These are phyloP conservation scores for Brachypodius melanocephalos DNA, from an alignment of 2,113 vertebrate genomes.

Conservation along the genomic window DNA sequence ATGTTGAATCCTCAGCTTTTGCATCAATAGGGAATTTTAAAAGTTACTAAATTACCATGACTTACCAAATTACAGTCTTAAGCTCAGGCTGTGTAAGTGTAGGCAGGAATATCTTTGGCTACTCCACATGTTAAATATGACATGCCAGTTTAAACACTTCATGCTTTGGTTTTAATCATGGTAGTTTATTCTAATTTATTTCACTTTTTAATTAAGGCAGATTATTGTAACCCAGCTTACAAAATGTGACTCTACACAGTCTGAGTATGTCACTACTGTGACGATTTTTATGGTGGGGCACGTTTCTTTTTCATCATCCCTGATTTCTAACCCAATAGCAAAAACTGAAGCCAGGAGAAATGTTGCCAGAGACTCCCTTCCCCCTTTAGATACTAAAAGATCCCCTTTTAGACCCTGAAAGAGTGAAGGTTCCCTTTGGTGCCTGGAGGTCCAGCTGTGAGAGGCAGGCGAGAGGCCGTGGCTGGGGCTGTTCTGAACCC, in stretches of 20 bases:
- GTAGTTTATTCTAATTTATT: not conserved
- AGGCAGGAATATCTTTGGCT: not conserved
- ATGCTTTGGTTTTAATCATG: not conserved
- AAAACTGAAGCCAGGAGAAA: not conserved
- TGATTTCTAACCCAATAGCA: not conserved
- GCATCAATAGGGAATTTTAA: not conserved
- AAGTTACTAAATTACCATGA: not conserved
- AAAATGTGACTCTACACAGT: not conserved
- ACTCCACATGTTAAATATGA: not conserved
- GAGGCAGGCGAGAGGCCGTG: accelerated
- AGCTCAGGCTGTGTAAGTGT: not conserved
- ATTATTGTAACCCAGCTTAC: not conserved
- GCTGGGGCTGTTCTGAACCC: not conserved
- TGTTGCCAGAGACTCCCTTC: not conserved
- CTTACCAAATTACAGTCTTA: not conserved
- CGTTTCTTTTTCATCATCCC: not conserved
- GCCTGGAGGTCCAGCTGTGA: not conserved
- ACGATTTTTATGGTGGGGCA: not conserved
- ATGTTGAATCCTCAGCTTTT: not conserved
- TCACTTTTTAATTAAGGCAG: not conserved
- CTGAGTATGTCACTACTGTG: not conserved
- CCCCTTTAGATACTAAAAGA: not conserved
- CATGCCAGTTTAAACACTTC: not conserved
- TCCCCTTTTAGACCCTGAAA: not conserved
- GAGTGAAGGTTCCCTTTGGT: not conserved